Base-by-base conservation (phyloP, 2,797 vertebrate species). In the Sebastes taczanowskii region DNA sequence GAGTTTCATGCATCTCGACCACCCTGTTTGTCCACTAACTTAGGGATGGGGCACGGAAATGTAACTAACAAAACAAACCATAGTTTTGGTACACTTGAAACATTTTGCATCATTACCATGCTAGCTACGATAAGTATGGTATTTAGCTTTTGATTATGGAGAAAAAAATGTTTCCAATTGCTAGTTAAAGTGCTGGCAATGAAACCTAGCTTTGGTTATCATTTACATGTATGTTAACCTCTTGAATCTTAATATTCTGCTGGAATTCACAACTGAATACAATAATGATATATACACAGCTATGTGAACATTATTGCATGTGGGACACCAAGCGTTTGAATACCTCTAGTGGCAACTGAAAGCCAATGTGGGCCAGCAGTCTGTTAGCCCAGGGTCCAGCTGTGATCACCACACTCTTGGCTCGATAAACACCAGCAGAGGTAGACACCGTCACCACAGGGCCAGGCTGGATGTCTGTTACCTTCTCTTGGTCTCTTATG, bases 311-410 rank as follows among this genome's bases (percentile, higher is more conserved):
- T 30, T 16, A 32, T 2, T 25, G 34, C n/a, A n/a, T 3, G 6
- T 64, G 11, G n/a, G 22, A 25, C 29, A 59, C 10, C 1, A 52
- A 49, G 3, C 0, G 30, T 38, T 8, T 59, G 0, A 64, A 20
- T 91, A 99, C 98, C 97, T 97, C 93, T 42, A 99, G 96, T 0
- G 98, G 98, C 52, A 99, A 91, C 63, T 87, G 82, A 7, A 98
- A 91, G 8, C 96, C 96, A 49, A 95, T 91, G 4, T 94, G 90
- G 16, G 86, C 83, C 71, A 99, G 90, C 1, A 99, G 81, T 60
- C 11, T 84, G 29, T 96, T 94, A 1, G 96, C 91, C 98, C 98
- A 99, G 4, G 98, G 91, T 78, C 98, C 98, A 0, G 95, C 97
- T 0, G 98, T 92, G 81, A 99, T 95, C 89, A 98, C 92, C 80